Evolutionary conservation across 1,140 invertebrate genomes (phyloP), one percentile per base, ranked within the genome.

Genomic region (Drosophila mauritiana): DNA sequence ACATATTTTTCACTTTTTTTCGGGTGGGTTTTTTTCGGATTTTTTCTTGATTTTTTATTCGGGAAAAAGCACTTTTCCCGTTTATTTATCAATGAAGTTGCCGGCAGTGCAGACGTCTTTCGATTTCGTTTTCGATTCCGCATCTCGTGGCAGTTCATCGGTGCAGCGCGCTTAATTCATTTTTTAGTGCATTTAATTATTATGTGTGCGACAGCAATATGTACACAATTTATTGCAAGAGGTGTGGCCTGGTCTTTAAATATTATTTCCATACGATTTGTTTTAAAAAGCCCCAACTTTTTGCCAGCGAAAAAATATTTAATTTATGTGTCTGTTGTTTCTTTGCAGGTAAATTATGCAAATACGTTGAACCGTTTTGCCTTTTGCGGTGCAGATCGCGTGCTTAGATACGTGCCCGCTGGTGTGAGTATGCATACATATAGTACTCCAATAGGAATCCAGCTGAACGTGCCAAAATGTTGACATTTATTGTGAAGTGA

Each of bases 21-120:
- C 37, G 64, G 64, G 59, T 64, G 49, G 46, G 39, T 48, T 53
- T 65, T 40, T 31, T 49, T 34, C 40, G 17, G 34, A 12, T 27
- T 70, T 49, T 59, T 64, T 48, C 4, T 17, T 45, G 45, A 27
- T 42, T 22, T 62, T 43, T 61, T 59, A 36, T 57, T 57, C 57
- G 57, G 65, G 51, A 62, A 70, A 63, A 43, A 27, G 54, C 34
- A 56, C 68, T 73, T 76, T 78, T 69, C 58, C 55, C 69, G 73
- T 88, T 89, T 86, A 86, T 86, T 86, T 86, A 86, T 86, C 83
- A 86, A 88, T 89, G 84, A 76, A 83, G 67, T 80, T 79, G 84
- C 83, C 79, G 62, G 74, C 82, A 83, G 83, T 88, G 48, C 61
- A 76, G 74, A 86, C 83, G 82, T 86, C 79, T 75, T 34, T 74